Base-by-base conservation (phyloP, 2,888 invertebrate species). In the Crematogaster levior region DNA sequence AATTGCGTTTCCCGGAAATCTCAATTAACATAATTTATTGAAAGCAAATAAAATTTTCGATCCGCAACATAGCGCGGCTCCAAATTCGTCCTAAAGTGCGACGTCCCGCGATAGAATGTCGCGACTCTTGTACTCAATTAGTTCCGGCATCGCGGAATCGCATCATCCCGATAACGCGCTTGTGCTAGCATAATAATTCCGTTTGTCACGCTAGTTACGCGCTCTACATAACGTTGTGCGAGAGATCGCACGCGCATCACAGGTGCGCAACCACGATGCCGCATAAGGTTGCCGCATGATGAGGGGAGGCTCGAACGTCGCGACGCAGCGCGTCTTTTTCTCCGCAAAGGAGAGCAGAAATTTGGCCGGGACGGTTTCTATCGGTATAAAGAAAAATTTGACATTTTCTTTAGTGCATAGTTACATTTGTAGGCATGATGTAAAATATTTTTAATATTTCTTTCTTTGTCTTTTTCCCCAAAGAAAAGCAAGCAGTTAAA, bases 181-280 rank as follows among this genome's bases (percentile, higher is more conserved):
- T 84, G 89, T 86, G 90, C 86, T 91, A 85, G 90, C 90, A 89
- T 89, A 88, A 91, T 90, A 90, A 92, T 90, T 92, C 90, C 89
- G 88, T 90, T 85, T 90, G 90, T 91, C 90, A 88, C 88, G 89
- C 89, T 89, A 90, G 92, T 92, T 92, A 91, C 91, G 91, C 91
- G 91, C 90, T 91, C 91, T 89, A 93, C 89, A 92, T 91, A 90
- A 87, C 89, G 90, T 88, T 48, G 34, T 81, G 70, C 82, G 65
- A 60, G 68, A 81, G 60, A 83, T 83, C 51, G 58, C 74, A 51
- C 61, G 72, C 72, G 80, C 84, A 72, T 82, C 65, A 43, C 21
- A 58, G 43, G 15, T 27, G 72, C 66, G 66, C 65, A 81, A 80
- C 70, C 63, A 72, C 63, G 63, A 7, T 83, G 80, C 83, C 81